Evolutionary conservation across 1,140 invertebrate species (phyloP).

Genomic region (Drosophila murphyi): DNA sequence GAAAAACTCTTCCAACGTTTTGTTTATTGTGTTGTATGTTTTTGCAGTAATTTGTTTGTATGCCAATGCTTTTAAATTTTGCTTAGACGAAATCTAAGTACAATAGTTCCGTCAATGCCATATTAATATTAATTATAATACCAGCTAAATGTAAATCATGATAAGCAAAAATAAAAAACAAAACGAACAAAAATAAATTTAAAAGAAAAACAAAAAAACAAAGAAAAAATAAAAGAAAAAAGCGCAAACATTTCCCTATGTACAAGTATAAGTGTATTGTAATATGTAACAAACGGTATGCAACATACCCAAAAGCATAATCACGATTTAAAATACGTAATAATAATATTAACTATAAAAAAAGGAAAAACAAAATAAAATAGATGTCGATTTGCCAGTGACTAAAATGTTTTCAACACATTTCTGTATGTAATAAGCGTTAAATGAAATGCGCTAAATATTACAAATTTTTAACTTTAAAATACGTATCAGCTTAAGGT

Average conservation of each 20-base stretch:
- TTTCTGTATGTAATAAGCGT: slow-evolving; percentile 36
- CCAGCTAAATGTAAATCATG: slow-evolving; percentile 32
- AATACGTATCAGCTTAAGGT: slow-evolving; percentile 83
- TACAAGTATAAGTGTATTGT: slow-evolving; percentile 53
- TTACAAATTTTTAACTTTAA: slow-evolving; percentile 61
- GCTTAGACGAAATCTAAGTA: slow-evolving; percentile 46
- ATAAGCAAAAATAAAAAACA: slow-evolving; percentile 20
- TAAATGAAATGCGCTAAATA: slow-evolving; percentile 26
- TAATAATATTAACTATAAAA: slow-evolving; percentile 61
- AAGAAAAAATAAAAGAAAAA: slow-evolving; percentile 20
- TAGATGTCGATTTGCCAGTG: slow-evolving; percentile 74
- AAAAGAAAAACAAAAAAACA: slow-evolving; percentile 23
- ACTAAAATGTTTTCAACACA: slow-evolving; percentile 61
- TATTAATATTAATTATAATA: slow-evolving; percentile 76
- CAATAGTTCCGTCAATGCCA: slow-evolving; percentile 68
- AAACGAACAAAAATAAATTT: slow-evolving; percentile 10
- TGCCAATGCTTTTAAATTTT: slow-evolving; percentile 43
- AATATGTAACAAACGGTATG: slow-evolving; percentile 68
- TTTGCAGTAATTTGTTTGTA: slow-evolving; percentile 70
- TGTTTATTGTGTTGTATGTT: slow-evolving; percentile 68
- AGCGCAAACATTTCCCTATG: slow-evolving; percentile 73
- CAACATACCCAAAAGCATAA: slow-evolving; percentile 82
- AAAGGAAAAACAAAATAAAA: slow-evolving; percentile 35
- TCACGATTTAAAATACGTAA: slow-evolving; percentile 82
- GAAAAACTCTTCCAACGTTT: slow-evolving; percentile 67